Percentiles rank a stretch among this genome's conserved stretches.
Conservation (phyloP, 1,140 invertebrate genomes). For the Lysiphlebus fabarum region DNA sequence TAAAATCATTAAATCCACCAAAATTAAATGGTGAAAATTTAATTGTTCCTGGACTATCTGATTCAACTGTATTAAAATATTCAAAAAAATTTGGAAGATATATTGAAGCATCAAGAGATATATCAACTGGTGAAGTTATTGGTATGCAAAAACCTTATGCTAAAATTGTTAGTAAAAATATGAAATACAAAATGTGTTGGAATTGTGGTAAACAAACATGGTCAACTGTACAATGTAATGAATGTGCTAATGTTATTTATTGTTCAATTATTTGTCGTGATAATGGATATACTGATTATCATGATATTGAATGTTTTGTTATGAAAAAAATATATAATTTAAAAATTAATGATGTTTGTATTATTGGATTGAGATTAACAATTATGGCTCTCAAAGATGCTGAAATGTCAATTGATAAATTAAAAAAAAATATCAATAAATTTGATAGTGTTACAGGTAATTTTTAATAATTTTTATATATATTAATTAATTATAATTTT, state of each 20-base stretch:
- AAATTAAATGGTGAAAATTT: conserved; percentile 2
- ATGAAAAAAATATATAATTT: conserved; percentile 60
- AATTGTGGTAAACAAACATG: conserved; percentile 66
- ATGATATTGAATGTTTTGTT: conserved; percentile 68
- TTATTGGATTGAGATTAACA: conserved; percentile 64
- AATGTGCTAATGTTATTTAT: conserved; percentile 64
- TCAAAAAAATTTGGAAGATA: conserved; percentile 59
- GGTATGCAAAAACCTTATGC: conserved; percentile 74
- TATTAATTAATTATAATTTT: conserved; percentile 13
- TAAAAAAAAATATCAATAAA: conserved; percentile 49
- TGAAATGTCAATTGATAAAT: conserved; percentile 43
- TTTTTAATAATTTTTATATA: conserved; percentile 1
- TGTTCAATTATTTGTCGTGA: conserved; percentile 67
- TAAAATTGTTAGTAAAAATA: conserved; percentile 60
- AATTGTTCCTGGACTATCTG: conserved; percentile 11
- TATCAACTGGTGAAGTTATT: conserved; percentile 69
- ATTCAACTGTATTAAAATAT: conserved; percentile 1
- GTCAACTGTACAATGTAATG: conserved; percentile 61
- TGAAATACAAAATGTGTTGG: conserved; percentile 65
- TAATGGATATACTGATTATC: conserved; percentile 62
- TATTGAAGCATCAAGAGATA: conserved; percentile 61
- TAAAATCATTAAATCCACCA: conserved; percentile 1
- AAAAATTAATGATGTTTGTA: conserved; percentile 62
- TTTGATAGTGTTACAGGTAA: conserved; percentile 45
- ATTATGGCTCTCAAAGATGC: conserved; percentile 59